phyloP scores from a whole-genome alignment of 2,888 invertebrate genomes.

The Drosophila mulleri region DNA sequence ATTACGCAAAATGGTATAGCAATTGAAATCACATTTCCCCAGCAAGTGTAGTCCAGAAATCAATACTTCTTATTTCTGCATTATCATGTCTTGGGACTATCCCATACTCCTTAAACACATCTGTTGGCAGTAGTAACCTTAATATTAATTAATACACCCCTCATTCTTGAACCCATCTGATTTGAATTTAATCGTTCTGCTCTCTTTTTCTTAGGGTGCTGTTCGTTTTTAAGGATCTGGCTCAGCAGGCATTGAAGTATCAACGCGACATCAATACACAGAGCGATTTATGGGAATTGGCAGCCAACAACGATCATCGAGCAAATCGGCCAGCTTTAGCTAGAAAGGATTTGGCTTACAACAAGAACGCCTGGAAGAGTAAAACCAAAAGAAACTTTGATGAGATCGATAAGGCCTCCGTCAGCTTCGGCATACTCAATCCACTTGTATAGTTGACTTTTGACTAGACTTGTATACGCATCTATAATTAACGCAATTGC shows the following conservation, averaged over 20 bases:
- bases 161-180: not conserved
- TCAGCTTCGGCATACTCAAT: constrained; percentile 73
- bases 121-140: too few relatives aligned
- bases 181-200: not conserved
- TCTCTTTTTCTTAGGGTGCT: constrained; percentile 41
- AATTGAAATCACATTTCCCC: too few relatives aligned
- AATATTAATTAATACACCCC: not conserved
- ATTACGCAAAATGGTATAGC: too few relatives aligned
- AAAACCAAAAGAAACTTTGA: constrained; percentile 73
- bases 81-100: too few relatives aligned
- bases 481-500: constrained; percentile 24
- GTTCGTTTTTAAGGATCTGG: constrained; percentile 38
- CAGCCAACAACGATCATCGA: constrained; percentile 18
- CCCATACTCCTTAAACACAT: too few relatives aligned
- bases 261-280: constrained; percentile 45
- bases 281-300: constrained; percentile 35
- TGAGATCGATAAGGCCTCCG: constrained; percentile 73
- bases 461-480: constrained; percentile 10
- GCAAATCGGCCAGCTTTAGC: constrained; percentile 39
- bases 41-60: too few relatives aligned
- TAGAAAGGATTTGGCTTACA: constrained; percentile 53
- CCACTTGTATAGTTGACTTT: constrained; percentile 64
- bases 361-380: constrained; percentile 61
- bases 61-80: too few relatives aligned
- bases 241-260: constrained; percentile 49